Base-by-base conservation (phyloP, 2,888 invertebrate species). In the Gymnocheta viridis region DNA sequence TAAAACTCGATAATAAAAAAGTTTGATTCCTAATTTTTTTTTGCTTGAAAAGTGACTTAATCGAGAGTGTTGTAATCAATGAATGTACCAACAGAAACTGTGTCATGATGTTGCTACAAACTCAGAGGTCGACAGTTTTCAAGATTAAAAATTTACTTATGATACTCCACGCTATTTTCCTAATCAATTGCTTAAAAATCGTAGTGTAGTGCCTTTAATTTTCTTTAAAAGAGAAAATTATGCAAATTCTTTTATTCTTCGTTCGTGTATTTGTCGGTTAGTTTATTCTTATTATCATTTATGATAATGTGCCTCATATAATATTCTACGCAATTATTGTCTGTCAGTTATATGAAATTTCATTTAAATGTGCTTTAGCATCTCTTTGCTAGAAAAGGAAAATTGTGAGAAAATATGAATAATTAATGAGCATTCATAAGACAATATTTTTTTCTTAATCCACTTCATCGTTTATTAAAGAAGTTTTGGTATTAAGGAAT, bases 331-430 rank as follows among this genome's bases (percentile, higher is more conserved):
- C 10, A 29, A 29, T 54, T 44, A 44, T 74, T 54, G 62, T 51
- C 62, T 44, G 64, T 64, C 54, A 74, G 41, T 74, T 41, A 12
- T 54, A 44, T 41, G 44, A 54, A 66, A 64, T 74, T 62, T 62
- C 35, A 27, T 62, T 64, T 38, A 27, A 27, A 62, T 1, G 3
- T 38, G 17, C n/a, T 64, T 2, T 24, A 32, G 6, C n/a, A 29
- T 27, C 3, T 9, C 10, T 17, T 14, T 49, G 51, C 35, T 0
- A 54, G 1, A 54, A 54, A 49, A 49, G 7, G 9, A 72, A 44
- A 22, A 58, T 32, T 19, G 32, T n/a, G 22, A 47, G 7, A 62
- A 62, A 32, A 32, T 56, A n/a, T 29, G 27, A 27, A 29, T 54
- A 56, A 56, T 32, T 29, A 17, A 54, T 6, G 9, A 49, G 12